These are phyloP conservation scores for Proteles cristata DNA, from an alignment of 2,113 vertebrate genomes.

Conservation along the genomic window DNA sequence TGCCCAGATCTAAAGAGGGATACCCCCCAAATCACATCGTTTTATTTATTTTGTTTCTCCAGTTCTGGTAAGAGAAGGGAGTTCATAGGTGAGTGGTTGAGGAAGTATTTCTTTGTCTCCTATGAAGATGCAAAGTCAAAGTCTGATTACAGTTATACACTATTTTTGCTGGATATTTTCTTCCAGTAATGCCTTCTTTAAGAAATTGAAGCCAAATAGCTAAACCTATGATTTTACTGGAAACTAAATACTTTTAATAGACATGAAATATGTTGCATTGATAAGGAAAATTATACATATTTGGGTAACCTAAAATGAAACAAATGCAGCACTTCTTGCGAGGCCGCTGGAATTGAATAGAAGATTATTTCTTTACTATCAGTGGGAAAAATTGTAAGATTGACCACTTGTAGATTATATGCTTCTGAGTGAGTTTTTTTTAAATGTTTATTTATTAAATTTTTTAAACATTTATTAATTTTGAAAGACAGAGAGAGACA, in stretches of 20 bases:
- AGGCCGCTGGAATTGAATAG: not conserved
- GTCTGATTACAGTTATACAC: not conserved
- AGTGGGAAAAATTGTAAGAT: not conserved
- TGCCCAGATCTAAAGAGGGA: not conserved
- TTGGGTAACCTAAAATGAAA: slow-evolving; percentile 41
- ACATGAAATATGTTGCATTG: not conserved
- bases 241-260: slow-evolving; percentile 34
- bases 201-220: not conserved
- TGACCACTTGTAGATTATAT: not conserved
- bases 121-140: not conserved
- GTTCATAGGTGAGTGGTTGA: not conserved
- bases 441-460: too few species aligned
- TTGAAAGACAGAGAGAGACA: too few species aligned
- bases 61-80: not conserved
- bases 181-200: slow-evolving; percentile 10
- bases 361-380: not conserved
- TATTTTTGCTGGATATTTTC: slow-evolving; percentile 23
- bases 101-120: not conserved
- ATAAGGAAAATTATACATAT: slow-evolving; percentile 12
- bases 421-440: not conserved
- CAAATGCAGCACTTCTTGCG: not conserved
- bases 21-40: not conserved
- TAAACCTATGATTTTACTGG: slow-evolving; percentile 21
- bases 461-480: too few species aligned
- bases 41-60: not conserved